Conservation (phyloP, 2,888 invertebrate species). For the Ectobius pallidus region DNA sequence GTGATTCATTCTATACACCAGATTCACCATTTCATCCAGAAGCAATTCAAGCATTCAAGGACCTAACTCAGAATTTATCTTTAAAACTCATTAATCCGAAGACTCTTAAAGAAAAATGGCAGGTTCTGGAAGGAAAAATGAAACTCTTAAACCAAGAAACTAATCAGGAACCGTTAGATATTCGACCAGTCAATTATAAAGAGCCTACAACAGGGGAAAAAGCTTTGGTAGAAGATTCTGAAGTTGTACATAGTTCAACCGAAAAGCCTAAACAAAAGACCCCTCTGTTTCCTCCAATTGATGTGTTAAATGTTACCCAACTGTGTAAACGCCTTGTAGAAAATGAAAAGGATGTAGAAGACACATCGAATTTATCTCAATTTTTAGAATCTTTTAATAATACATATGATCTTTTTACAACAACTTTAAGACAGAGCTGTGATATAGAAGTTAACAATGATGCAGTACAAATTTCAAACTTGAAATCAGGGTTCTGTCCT, state of each 20-base stretch:
- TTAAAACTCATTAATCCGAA: constrained; percentile 61
- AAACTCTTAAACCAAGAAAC: constrained; percentile 43
- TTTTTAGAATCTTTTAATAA: not conserved
- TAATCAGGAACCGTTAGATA: constrained; percentile 39
- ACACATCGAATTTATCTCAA: not conserved
- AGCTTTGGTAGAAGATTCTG: not conserved
- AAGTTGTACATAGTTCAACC: not conserved
- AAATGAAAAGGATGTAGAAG: not conserved
- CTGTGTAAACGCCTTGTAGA: not conserved
- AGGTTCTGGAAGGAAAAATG: constrained; percentile 56
- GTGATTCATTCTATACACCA: not conserved
- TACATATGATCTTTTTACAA: not conserved
- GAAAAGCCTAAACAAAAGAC: not conserved
- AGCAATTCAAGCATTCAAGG: constrained; percentile 60
- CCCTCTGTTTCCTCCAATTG: constrained; percentile 1
- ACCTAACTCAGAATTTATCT: constrained; percentile 58
- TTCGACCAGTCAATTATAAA: constrained; percentile 29
- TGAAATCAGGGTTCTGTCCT: not conserved
- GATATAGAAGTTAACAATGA: not conserved
- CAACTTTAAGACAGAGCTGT: not conserved
- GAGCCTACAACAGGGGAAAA: constrained; percentile 6
- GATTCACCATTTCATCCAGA: constrained; percentile 52
- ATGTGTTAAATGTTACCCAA: constrained; percentile 1
- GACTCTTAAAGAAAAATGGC: constrained; percentile 63
- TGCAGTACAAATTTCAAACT: not conserved